A percentile compares a stretch with the other conserved stretches of the same genome.
phyloP scores from a whole-genome alignment of 2,113 vertebrate genomes.

The Gallinago media region DNA sequence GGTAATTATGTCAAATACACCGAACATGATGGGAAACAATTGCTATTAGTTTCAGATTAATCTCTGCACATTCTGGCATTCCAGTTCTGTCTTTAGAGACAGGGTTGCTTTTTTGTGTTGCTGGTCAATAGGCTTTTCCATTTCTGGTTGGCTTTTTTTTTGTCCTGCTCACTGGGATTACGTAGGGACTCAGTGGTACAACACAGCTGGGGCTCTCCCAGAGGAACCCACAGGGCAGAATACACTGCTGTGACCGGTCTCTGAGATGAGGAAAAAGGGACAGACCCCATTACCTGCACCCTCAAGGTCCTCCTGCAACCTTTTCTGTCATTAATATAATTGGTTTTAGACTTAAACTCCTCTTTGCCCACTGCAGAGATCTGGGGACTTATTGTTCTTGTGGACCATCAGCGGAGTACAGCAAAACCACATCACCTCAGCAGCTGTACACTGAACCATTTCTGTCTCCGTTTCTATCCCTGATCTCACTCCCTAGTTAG shows the following conservation, averaged over 20 bases:
- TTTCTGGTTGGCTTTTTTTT: neutral
- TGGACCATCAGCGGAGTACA: neutral
- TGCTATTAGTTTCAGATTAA: conserved; percentile 70
- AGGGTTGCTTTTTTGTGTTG: neutral
- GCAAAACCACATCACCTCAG: conserved; percentile 13
- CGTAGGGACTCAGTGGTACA: neutral
- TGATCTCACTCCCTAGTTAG: neutral
- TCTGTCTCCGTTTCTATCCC: neutral
- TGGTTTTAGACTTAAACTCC: neutral
- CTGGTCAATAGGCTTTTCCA: neutral
- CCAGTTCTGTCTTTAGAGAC: conserved; percentile 39
- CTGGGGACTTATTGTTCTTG: neutral
- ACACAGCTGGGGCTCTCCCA: neutral
- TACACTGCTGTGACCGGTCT: neutral
- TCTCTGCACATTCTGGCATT: conserved; percentile 56
- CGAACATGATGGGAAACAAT: conserved; percentile 53
- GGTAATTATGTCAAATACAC: conserved; percentile 73
- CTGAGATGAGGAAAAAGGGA: neutral
- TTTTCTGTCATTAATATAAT: neutral
- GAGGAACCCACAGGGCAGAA: neutral
- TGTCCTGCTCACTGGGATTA: neutral
- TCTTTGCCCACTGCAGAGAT: neutral
- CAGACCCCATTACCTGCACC: neutral
- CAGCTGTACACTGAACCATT: neutral
- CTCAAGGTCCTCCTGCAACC: neutral